Conservation (phyloP, 1,140 invertebrate species). For the Diploscapter pachys region DNA sequence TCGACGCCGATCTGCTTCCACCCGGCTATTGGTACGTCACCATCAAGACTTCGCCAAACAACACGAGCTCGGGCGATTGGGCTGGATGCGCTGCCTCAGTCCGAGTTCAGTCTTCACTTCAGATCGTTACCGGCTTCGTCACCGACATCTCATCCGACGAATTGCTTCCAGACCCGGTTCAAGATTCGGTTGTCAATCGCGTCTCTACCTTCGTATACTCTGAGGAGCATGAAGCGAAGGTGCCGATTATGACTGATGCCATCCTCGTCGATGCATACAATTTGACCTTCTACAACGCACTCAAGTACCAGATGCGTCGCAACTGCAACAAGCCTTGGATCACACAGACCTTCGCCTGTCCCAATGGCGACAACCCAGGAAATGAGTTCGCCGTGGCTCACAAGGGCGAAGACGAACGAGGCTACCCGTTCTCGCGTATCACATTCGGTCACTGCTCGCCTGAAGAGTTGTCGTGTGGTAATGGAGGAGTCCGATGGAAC, state of each 20-base stretch:
- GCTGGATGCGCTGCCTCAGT: conserved; percentile 3
- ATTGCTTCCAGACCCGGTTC: conserved; percentile 27
- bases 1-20: conserved; percentile 27
- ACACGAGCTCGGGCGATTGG: neutral
- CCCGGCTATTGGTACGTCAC: conserved; percentile 34
- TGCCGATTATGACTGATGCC: conserved; percentile 27
- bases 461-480: conserved; percentile 24
- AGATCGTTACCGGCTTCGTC: conserved; percentile 29
- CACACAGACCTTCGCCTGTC: conserved; percentile 35
- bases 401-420: conserved; percentile 36
- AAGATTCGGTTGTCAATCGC: conserved; percentile 17
- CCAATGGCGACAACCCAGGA: conserved; percentile 13
- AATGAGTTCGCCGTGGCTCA: conserved; percentile 35
- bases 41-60: conserved; percentile 17
- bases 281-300: conserved; percentile 31
- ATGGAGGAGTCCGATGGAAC: conserved; percentile 33
- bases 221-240: conserved; percentile 11
- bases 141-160: neutral
- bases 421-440: conserved; percentile 38
- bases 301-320: conserved; percentile 22
- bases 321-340: conserved; percentile 27
- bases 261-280: conserved; percentile 31
- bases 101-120: conserved; percentile 29
- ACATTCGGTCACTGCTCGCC: conserved; percentile 28
- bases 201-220: conserved; percentile 18